These are phyloP conservation scores for Tineola bisselliella DNA, from an alignment of 2,888 invertebrate species.

Conservation along the genomic window DNA sequence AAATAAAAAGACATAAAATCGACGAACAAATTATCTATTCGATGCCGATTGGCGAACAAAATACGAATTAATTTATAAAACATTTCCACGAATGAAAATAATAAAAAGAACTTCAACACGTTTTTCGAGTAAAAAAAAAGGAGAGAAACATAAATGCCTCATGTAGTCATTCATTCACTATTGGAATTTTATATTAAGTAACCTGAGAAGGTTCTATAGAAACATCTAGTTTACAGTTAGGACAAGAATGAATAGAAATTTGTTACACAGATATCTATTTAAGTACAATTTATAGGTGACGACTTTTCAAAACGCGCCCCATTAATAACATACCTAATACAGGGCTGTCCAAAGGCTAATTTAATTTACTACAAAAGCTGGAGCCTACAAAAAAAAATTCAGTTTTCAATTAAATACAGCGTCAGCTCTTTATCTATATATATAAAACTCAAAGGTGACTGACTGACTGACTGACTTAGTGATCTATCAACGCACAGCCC, in stretches of 20 bases:
- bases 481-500: too few species aligned
- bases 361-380: too few species aligned
- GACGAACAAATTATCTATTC: conserved; percentile 14
- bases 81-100: not conserved
- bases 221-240: not conserved
- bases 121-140: not conserved
- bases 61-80: not conserved
- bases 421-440: too few species aligned
- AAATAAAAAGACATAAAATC: not conserved
- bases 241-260: not conserved
- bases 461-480: too few species aligned
- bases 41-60: not conserved
- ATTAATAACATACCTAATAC: too few species aligned
- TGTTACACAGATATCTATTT: not conserved
- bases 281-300: too few species aligned
- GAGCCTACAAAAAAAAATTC: too few species aligned
- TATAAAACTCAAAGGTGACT: too few species aligned
- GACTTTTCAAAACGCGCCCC: too few species aligned
- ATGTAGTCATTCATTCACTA: not conserved
- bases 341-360: too few species aligned
- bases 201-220: not conserved
- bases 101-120: not conserved
- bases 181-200: not conserved
- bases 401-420: too few species aligned
- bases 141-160: not conserved